Evolutionary conservation across 2,888 invertebrate genomes (phyloP).

Genomic region (Piscicola geometra): DNA sequence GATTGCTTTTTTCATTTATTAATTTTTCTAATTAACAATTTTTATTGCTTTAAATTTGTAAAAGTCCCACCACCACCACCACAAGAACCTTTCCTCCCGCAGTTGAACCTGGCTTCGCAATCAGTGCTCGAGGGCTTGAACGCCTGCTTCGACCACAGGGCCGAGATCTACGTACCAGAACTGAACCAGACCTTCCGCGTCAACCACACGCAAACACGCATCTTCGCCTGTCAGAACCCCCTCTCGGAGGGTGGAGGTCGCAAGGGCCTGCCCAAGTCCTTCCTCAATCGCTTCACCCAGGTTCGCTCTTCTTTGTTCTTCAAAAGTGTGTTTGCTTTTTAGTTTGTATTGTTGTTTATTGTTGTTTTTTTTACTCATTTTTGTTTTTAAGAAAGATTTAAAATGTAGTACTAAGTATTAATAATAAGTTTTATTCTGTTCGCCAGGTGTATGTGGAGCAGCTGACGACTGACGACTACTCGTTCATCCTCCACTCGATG

Average conservation of each 20-base stretch:
- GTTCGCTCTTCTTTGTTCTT: constrained; percentile 70
- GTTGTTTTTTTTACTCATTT: background rate
- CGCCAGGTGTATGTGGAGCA: constrained; percentile 63
- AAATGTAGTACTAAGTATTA: too few species aligned
- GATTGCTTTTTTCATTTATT: too few species aligned
- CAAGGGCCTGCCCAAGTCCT: constrained; percentile 89
- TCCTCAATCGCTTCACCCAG: constrained; percentile 92
- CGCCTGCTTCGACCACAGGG: constrained; percentile 94
- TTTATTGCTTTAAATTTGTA: background rate
- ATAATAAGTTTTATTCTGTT: too few species aligned
- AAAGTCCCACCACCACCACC: background rate
- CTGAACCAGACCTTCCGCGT: constrained; percentile 78
- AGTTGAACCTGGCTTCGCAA: constrained; percentile 92
- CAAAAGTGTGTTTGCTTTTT: constrained; percentile 61
- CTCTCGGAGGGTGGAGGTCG: constrained; percentile 89
- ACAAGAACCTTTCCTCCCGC: constrained; percentile 21
- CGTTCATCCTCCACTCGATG: constrained; percentile 65
- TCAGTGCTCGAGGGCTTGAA: constrained; percentile 96
- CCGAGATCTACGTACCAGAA: constrained; percentile 91
- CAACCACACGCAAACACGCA: constrained; percentile 67
- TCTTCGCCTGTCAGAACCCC: constrained; percentile 98
- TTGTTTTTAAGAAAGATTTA: too few species aligned
- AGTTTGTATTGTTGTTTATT: background rate
- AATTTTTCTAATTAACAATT: too few species aligned
- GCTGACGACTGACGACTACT: constrained; percentile 64